Evolutionary conservation across 2,888 invertebrate species (phyloP), one percentile per base, ranked within the genome.

Genomic region (Myopa testacea): DNA sequence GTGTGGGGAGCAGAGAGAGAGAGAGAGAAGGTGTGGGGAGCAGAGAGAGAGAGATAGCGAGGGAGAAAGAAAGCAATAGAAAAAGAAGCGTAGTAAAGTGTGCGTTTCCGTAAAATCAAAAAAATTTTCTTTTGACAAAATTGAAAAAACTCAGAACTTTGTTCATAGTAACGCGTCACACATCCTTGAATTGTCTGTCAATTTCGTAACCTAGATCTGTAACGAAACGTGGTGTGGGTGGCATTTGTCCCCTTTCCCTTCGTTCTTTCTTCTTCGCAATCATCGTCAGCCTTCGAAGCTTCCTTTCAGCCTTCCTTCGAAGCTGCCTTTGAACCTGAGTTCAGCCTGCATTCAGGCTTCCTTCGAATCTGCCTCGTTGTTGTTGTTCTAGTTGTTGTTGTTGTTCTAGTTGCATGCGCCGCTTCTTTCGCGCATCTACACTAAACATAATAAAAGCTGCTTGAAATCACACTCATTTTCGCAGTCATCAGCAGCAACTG

Each of bases 401-500:
- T 75, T 73, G 50, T 52, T 52, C 12, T 65, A 62, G 4, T 63
- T 58, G 38, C 71, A 62, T 45, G n/a, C 16, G 52, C 26, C 40
- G 34, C 76, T 65, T 12, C 55, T 78, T 8, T 16, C 60, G 50
- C 62, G n/a, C 45, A 76, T 26, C 38, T 16, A 63, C 63, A 74
- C 65, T 34, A 74, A 63, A 63, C 60, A 52, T 26, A 16, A 71
- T 45, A 63, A 60, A 45, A 65, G 52, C 74, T 78, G 76, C 62
- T 72, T 75, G 78, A 76, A 80, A 78, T 80, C 78, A 76, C 71
- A 65, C 50, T 37, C 50, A 26, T 38, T 58, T 40, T 65, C 65
- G 34, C 70, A 63, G 65, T 74, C 65, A 52, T 40, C 40, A 62
- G 40, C 65, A 69, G n/a, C 55, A 55, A 10, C 62, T 14, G 77